A percentile compares a stretch with the other conserved stretches of the same genome.
These are phyloP conservation scores for Geococcyx californianus DNA, from an alignment of 2,113 vertebrate genomes.

Conservation along the genomic window DNA sequence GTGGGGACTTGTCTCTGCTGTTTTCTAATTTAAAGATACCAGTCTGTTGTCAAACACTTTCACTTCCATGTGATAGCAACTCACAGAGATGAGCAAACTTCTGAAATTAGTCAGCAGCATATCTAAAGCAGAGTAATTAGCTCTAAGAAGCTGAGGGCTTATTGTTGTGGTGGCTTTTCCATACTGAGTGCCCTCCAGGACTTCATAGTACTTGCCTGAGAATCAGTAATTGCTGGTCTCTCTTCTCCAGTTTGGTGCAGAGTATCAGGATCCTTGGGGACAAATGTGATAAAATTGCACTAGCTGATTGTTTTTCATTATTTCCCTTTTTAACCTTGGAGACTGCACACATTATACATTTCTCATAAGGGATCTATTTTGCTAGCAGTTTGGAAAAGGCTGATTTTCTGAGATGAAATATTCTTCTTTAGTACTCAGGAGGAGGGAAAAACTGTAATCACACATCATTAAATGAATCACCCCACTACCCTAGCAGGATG, in stretches of 20 bases:
- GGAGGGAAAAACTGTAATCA: slow-evolving; percentile 28
- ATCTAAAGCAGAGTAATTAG: rapidly evolving
- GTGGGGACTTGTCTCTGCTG: background rate
- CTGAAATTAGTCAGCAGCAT: background rate
- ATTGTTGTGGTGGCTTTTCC: background rate
- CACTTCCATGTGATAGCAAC: rapidly evolving
- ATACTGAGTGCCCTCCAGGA: background rate
- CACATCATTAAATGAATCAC: slow-evolving; percentile 50
- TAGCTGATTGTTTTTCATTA: background rate
- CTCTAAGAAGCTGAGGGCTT: background rate
- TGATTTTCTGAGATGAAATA: slow-evolving; percentile 10
- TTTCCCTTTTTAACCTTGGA: background rate
- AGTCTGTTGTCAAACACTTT: background rate
- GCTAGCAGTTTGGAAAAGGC: slow-evolving; percentile 7
- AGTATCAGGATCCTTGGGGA: background rate
- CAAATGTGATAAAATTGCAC: background rate
- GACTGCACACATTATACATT: background rate
- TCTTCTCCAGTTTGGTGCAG: background rate
- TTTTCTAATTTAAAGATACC: background rate
- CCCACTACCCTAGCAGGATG: background rate
- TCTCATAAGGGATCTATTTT: slow-evolving; percentile 19
- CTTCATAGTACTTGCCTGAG: background rate
- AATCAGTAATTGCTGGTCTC: background rate
- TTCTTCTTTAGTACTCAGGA: background rate
- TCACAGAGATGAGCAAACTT: background rate